Evolutionary conservation across 2,113 vertebrate species (phyloP).

Genomic region (Lucifuga dentata): DNA sequence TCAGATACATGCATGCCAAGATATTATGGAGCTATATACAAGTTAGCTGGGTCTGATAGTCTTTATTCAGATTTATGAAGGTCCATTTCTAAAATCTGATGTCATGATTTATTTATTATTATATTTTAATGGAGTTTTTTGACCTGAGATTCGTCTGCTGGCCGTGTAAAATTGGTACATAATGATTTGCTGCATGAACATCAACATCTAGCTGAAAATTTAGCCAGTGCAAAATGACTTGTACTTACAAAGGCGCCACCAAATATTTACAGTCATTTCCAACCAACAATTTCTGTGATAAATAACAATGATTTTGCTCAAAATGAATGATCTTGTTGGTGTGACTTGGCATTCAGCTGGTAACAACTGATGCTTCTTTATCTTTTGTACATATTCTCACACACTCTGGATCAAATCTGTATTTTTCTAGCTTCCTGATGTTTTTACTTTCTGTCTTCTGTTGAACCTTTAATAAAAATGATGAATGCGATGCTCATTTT

Average conservation of each 20-base stretch:
- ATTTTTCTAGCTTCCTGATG: too few relatives aligned
- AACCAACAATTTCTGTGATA: neutral
- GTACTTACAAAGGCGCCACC: neutral
- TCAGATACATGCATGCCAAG: too few relatives aligned
- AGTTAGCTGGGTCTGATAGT: neutral
- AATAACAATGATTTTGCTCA: neutral
- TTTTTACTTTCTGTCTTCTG: too few relatives aligned
- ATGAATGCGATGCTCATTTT: too few relatives aligned
- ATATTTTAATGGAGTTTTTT: conserved; percentile 16
- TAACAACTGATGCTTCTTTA: too few relatives aligned
- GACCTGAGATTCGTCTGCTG: conserved; percentile 4
- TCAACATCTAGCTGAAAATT: conserved; percentile 16
- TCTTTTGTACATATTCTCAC: too few relatives aligned
- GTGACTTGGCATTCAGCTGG: too few relatives aligned
- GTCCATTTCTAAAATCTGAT: conserved; percentile 13
- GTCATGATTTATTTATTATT: conserved; percentile 20
- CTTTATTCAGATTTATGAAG: conserved; percentile 1
- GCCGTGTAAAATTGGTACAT: conserved; percentile 16
- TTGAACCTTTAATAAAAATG: too few relatives aligned
- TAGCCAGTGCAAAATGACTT: conserved; percentile 7
- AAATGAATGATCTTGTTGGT: too few relatives aligned
- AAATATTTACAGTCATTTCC: conserved; percentile 1
- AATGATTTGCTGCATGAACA: conserved; percentile 36
- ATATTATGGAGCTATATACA: too few relatives aligned
- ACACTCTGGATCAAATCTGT: too few relatives aligned